Conservation (phyloP, 2,113 vertebrate species). For the Sander lucioperca region DNA sequence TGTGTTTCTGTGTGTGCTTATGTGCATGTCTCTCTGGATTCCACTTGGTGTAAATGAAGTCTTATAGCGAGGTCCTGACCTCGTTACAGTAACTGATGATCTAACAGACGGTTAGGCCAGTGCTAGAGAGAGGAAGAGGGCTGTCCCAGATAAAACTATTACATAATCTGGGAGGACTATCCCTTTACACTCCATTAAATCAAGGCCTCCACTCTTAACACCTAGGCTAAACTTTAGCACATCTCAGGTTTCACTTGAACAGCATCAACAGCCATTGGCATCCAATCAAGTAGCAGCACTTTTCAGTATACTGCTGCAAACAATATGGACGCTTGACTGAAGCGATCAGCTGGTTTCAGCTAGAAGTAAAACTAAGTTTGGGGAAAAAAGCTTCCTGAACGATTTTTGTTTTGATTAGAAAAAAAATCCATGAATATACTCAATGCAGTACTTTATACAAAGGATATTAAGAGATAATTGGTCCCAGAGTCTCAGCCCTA, state of each 20-base stretch:
- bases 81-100: constrained; percentile 51
- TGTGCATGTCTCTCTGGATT: constrained; percentile 21
- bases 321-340: background rate
- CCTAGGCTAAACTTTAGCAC: constrained; percentile 53
- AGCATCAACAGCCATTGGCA: constrained; percentile 34
- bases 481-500: too few relatives aligned
- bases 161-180: constrained; percentile 69
- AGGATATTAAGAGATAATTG: background rate
- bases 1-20: constrained; percentile 20
- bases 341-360: background rate
- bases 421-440: too few relatives aligned
- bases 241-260: constrained; percentile 62
- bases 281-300: constrained; percentile 37
- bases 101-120: constrained; percentile 33
- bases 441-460: background rate
- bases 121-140: constrained; percentile 14
- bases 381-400: background rate
- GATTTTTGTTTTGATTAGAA: too few relatives aligned
- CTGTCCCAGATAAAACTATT: constrained; percentile 66
- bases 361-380: background rate
- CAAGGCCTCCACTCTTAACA: constrained; percentile 47
- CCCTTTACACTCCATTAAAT: constrained; percentile 73
- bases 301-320: background rate
- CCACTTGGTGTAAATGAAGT: constrained; percentile 32
- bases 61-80: constrained; percentile 26